Percentiles rank a stretch among this genome's conserved stretches.
These are phyloP conservation scores for Drosophila pallidifrons DNA, from an alignment of 1,140 invertebrate genomes.

Conservation along the genomic window DNA sequence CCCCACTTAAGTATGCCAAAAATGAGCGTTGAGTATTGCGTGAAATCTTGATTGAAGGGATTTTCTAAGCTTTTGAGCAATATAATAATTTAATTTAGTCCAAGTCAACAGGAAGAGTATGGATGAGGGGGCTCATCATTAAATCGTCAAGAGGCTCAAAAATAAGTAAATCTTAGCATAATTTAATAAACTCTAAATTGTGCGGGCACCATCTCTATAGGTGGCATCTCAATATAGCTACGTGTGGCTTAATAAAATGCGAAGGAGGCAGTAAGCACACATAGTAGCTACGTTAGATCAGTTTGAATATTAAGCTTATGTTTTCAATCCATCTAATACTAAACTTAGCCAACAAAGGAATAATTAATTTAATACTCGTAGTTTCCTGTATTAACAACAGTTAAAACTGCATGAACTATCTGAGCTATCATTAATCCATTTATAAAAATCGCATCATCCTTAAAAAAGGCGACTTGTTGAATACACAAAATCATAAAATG, in stretches of 20 bases:
- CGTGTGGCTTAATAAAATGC: conserved; percentile 74
- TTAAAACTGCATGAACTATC: conserved; percentile 67
- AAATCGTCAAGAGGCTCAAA: conserved; percentile 75
- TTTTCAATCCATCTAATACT: conserved; percentile 49
- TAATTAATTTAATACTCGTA: conserved; percentile 79
- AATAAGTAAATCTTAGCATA: conserved; percentile 76
- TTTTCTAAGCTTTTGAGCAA: conserved; percentile 67
- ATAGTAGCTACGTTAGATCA: background rate
- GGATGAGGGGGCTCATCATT: conserved; percentile 65
- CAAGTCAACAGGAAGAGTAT: conserved; percentile 30
- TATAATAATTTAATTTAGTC: conserved; percentile 81
- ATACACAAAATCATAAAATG: conserved; percentile 47
- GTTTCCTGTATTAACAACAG: conserved; percentile 71
- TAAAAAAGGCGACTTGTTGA: conserved; percentile 52
- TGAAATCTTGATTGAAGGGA: conserved; percentile 75
- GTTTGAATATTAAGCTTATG: background rate
- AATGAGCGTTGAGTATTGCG: conserved; percentile 66
- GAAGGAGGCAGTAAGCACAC: conserved; percentile 22
- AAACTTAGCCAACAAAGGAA: conserved; percentile 55
- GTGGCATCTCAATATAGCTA: conserved; percentile 46
- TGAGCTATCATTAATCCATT: conserved; percentile 59
- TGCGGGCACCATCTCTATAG: conserved; percentile 39
- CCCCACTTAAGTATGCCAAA: conserved; percentile 57
- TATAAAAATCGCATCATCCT: conserved; percentile 45
- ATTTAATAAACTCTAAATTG: conserved; percentile 77